phyloP scores from a whole-genome alignment of 2,797 vertebrate species.

The Tenualosa ilisha region DNA sequence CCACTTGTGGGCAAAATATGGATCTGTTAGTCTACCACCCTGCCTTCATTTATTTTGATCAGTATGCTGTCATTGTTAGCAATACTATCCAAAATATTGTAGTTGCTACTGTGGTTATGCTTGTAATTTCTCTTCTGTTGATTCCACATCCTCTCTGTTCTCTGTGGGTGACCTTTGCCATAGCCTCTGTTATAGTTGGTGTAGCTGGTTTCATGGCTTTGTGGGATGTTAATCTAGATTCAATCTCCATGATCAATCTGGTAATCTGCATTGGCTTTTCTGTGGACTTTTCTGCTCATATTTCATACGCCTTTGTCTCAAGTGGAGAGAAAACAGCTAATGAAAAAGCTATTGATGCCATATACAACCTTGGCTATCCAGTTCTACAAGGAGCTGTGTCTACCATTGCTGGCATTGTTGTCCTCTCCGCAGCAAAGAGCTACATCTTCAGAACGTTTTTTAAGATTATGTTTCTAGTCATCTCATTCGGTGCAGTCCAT shows the following conservation, averaged over 20 bases:
- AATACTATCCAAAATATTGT: constrained; percentile 68
- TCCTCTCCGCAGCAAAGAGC: neutral
- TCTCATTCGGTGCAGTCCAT: neutral
- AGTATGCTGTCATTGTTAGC: constrained; percentile 51
- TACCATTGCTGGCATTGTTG: constrained; percentile 67
- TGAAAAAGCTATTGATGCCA: constrained; percentile 59
- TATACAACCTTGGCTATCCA: constrained; percentile 70
- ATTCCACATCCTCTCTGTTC: constrained; percentile 72
- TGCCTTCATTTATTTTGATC: constrained; percentile 76
- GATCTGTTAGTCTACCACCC: constrained; percentile 69
- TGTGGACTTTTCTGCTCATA: too few species aligned
- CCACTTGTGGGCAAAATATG: constrained; percentile 47
- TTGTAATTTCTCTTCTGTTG: constrained; percentile 70
- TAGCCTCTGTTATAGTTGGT: too few species aligned
- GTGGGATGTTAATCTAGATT: too few species aligned
- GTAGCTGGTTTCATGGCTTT: too few species aligned
- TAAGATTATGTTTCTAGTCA: constrained; percentile 4
- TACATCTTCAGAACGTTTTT: constrained; percentile 7
- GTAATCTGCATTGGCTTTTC: too few species aligned
- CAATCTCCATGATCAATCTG: too few species aligned
- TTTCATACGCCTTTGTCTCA: too few species aligned
- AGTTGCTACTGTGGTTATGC: constrained; percentile 66
- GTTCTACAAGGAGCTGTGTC: constrained; percentile 73
- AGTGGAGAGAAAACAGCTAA: constrained; percentile 56
- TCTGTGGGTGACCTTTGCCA: neutral